phyloP scores from a whole-genome alignment of 1,140 invertebrate species.

The Meloidogyne floridensis region DNA sequence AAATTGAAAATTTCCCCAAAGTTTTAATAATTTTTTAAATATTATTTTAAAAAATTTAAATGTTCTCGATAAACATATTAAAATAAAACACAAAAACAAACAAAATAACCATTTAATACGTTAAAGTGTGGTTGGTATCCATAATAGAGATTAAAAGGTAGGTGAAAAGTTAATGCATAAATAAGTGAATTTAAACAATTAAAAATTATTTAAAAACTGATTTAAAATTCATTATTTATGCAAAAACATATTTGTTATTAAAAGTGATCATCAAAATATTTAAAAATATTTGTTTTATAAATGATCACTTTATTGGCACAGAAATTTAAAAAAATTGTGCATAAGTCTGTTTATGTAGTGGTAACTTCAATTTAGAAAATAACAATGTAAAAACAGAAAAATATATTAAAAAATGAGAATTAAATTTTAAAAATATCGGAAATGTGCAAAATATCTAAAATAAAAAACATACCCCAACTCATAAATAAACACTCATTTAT shows the following conservation, averaged over 20 bases:
- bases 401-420: not conserved
- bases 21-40: no score
- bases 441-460: not conserved
- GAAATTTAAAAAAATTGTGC: not conserved
- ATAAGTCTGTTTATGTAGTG: not conserved
- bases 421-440: not conserved
- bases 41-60: no score
- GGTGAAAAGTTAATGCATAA: no score
- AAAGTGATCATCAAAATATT: not conserved
- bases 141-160: not conserved
- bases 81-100: no score
- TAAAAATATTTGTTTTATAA: not conserved
- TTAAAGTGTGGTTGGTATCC: not conserved
- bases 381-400: not conserved
- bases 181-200: no score
- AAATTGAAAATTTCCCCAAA: no score
- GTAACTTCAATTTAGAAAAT: not conserved
- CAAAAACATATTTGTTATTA: not conserved
- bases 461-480: not conserved
- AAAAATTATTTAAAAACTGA: no score
- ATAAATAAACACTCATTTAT: not conserved
- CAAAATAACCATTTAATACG: not conserved
- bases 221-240: not conserved
- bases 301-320: not conserved
- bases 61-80: no score